Evolutionary conservation across 2,797 vertebrate genomes (phyloP).

Genomic region (Pteropus rufus): DNA sequence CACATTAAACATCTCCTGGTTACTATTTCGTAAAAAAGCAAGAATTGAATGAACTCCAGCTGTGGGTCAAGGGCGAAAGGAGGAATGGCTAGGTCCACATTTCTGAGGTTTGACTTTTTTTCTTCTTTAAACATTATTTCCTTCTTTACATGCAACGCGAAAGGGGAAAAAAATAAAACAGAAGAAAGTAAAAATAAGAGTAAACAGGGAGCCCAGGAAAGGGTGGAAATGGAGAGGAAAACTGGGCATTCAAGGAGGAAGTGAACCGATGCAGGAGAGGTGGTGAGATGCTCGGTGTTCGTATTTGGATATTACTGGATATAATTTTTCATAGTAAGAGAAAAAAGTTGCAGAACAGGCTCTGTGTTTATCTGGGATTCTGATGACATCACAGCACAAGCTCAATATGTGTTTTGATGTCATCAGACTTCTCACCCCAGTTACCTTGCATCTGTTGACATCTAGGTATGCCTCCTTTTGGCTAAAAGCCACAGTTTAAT

Average conservation of each 20-base stretch:
- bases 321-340: constrained; percentile 16
- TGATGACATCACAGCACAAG: constrained; percentile 74
- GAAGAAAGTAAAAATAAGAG: not conserved
- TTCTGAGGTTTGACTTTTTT: constrained; percentile 59
- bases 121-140: constrained; percentile 70
- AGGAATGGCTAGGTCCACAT: constrained; percentile 61
- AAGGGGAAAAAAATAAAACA: constrained; percentile 19
- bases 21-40: constrained; percentile 75
- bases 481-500: constrained; percentile 80
- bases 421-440: constrained; percentile 72
- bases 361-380: constrained; percentile 62
- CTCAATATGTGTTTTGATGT: constrained; percentile 72
- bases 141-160: constrained; percentile 73
- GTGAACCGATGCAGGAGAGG: constrained; percentile 38
- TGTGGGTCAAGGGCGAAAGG: constrained; percentile 71
- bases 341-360: constrained; percentile 56
- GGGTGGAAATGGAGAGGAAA: constrained; percentile 6
- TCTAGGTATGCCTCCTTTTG: constrained; percentile 76
- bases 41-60: constrained; percentile 68
- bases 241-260: constrained; percentile 5
- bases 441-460: constrained; percentile 72
- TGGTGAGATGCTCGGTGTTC: not conserved
- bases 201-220: constrained; percentile 27
- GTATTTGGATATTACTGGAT: constrained; percentile 65
- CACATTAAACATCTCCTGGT: constrained; percentile 70